phyloP scores from a whole-genome alignment of 2,797 vertebrate genomes.

The Chelmon rostratus region DNA sequence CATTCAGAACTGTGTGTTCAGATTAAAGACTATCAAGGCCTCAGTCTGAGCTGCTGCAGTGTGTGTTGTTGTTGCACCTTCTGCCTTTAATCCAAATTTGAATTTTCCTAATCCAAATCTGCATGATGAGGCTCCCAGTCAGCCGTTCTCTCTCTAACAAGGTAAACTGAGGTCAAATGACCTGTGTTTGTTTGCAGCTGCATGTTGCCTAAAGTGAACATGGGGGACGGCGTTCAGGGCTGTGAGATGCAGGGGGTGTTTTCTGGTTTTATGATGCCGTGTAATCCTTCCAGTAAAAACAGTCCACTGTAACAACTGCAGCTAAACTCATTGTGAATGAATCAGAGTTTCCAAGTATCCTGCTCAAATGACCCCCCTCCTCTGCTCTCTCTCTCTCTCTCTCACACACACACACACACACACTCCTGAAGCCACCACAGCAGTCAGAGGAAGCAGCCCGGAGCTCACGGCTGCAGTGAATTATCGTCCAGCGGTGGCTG shows the following conservation, averaged over 20 bases:
- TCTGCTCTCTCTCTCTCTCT: not conserved
- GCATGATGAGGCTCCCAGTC: not conserved
- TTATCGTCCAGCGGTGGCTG: constrained; percentile 40
- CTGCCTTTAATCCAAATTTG: not conserved
- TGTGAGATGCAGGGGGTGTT: constrained; percentile 16
- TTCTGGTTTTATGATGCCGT: constrained; percentile 45
- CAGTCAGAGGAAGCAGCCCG: constrained; percentile 44
- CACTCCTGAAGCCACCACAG: constrained; percentile 42
- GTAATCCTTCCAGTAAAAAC: constrained; percentile 74
- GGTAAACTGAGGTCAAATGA: constrained; percentile 30
- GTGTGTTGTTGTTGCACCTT: not conserved
- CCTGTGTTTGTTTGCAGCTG: constrained; percentile 44
- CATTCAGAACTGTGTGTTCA: not conserved
- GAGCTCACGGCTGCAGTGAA: constrained; percentile 43
- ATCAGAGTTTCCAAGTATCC: constrained; percentile 75
- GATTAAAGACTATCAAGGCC: not conserved
- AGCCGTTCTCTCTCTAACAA: not conserved
- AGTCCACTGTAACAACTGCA: constrained; percentile 48
- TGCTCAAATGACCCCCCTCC: constrained; percentile 40
- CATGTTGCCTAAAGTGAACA: constrained; percentile 13
- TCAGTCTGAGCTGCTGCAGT: not conserved
- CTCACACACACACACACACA: constrained; percentile 18
- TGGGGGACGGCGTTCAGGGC: constrained; percentile 3
- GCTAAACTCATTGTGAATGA: constrained; percentile 54
- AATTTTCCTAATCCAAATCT: not conserved